Evolutionary conservation across 2,797 vertebrate genomes (phyloP).

Genomic region (Malurus splendens): DNA sequence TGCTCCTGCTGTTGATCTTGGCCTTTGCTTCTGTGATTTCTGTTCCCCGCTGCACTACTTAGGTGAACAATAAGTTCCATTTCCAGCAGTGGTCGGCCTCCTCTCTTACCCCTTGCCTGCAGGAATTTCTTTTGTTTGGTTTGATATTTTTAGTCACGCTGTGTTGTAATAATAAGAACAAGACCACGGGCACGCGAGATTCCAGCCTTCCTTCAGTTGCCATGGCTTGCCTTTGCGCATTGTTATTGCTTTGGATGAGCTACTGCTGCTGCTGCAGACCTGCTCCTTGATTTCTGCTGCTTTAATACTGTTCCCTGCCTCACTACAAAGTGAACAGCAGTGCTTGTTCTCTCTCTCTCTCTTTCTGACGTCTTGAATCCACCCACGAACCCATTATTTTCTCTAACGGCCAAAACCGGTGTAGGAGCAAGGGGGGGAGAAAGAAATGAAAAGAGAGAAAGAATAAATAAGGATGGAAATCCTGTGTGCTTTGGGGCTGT

Average conservation of each 20-base stretch:
- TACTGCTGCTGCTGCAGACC: constrained; percentile 36
- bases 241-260: constrained; percentile 58
- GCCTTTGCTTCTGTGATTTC: constrained; percentile 46
- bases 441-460: not conserved
- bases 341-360: constrained; percentile 44
- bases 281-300: constrained; percentile 48
- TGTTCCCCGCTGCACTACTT: constrained; percentile 37
- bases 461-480: not conserved
- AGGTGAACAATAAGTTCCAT: constrained; percentile 59
- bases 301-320: constrained; percentile 55
- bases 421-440: not conserved
- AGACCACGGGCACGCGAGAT: constrained; percentile 36
- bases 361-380: constrained; percentile 39
- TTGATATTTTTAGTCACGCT: constrained; percentile 58
- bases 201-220: constrained; percentile 38
- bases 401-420: not conserved
- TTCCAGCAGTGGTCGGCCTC: constrained; percentile 54
- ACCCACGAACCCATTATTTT: constrained; percentile 40
- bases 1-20: constrained; percentile 46
- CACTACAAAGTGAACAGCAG: constrained; percentile 44
- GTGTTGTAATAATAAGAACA: constrained; percentile 59
- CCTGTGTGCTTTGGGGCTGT: not conserved
- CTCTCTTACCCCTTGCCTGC: constrained; percentile 61
- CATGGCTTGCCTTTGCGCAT: constrained; percentile 5
- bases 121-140: constrained; percentile 60